Base-by-base conservation (phyloP, 2,888 invertebrate genomes). In the Lasioglossum malachurum region DNA sequence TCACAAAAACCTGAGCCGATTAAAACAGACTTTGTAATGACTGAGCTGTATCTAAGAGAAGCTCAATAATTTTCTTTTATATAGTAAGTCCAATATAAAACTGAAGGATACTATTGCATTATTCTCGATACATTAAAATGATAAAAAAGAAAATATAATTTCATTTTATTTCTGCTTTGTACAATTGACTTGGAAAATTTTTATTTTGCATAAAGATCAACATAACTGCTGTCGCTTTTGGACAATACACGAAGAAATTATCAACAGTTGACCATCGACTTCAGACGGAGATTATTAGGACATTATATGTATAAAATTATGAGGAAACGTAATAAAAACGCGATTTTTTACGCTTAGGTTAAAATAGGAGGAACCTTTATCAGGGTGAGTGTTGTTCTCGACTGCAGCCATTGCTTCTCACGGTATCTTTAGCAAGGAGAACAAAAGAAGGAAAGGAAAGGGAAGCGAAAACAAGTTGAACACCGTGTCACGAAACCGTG, bases 401-500 rank as follows among this genome's bases (percentile, higher is more conserved):
- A 8, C 64, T 19, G 31, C 19, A 64, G 31, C 19, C 64, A 64
- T 64, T 31, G 64, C 64, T 64, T 64, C 64, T 64, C 64, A 64
- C 64, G 64, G 64, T 64, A 64, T 64, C 64, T 64, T 64, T 19
- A 4, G 64, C 64, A 31, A 19, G 31, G 31, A 19, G 69, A 38
- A 38, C 19, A 72, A 57, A 27, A 53, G 35, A 83, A 27, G 10
- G 23, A 27, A 44, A 57, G 16, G 35, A 19, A 60, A 53, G 27
- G 23, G n/a, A 16, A 53, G 71, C 46, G 64, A 53, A 76, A 53
- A 57, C 71, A 31, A 67, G 49, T 46, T 38, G 67, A 67, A 49
- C 67, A 27, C 38, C 31, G 75, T 23, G 74, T 80, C 44, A 46
- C 46, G 78, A 41, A 75, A 46, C 38, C 49, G n/a, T 64, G 60